Evolutionary conservation across 2,888 invertebrate genomes (phyloP).

Genomic region (Synergus itoensis): DNA sequence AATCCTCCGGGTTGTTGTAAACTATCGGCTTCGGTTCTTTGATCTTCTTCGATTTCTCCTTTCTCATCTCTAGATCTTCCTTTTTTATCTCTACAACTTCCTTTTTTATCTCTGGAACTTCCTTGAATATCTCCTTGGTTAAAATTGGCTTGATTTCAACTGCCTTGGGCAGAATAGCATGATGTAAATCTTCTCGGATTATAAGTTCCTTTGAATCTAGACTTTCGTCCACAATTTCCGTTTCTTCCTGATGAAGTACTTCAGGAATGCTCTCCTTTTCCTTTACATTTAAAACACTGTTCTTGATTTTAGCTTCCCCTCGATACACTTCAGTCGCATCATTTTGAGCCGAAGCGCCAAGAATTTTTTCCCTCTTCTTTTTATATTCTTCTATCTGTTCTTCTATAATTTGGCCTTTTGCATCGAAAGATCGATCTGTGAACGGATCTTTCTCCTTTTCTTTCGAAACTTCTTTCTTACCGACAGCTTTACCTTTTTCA

Average conservation of each 20-base stretch:
- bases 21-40: constrained; percentile 45
- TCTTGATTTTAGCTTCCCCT: constrained; percentile 44
- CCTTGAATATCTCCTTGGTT: constrained; percentile 20
- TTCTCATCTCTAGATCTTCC: constrained; percentile 42
- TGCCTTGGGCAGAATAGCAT: constrained; percentile 45
- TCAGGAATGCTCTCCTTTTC: constrained; percentile 15
- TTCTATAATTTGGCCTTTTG: constrained; percentile 72
- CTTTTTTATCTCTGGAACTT: constrained; percentile 39
- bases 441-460: constrained; percentile 66
- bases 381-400: constrained; percentile 76
- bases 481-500: constrained; percentile 59
- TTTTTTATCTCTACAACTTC: constrained; percentile 41
- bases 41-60: constrained; percentile 33
- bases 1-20: constrained; percentile 43
- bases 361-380: constrained; percentile 71
- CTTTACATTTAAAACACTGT: constrained; percentile 43
- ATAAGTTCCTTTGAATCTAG: no score
- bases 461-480: constrained; percentile 55
- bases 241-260: constrained; percentile 45
- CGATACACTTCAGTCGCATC: neutral
- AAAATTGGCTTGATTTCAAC: neutral
- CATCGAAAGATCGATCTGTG: constrained; percentile 60
- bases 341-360: constrained; percentile 61
- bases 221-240: no score
- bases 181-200: no score